Evolutionary conservation across 2,113 vertebrate genomes (phyloP), one percentile per base, ranked within the genome.

Genomic region (cat (Felis catus)): DNA sequence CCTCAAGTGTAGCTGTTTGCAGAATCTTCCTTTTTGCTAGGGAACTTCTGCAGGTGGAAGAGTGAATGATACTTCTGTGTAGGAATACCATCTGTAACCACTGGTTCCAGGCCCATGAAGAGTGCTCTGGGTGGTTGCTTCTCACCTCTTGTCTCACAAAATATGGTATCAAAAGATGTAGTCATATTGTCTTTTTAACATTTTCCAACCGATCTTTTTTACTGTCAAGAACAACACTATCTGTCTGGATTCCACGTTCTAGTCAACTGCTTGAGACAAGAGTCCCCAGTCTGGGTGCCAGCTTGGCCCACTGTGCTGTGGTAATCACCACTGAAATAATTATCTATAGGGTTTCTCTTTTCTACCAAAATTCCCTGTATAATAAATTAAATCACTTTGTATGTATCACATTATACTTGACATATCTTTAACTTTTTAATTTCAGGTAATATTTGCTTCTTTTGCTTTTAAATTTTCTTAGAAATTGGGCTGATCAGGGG

Each of bases 191-290:
- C 95, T 0, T 12, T 53, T 29, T 82, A 0, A 83, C 79, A 1
- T 97, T 94, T 71, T 0, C 0, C 21, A 97, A 58, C 78, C 95
- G 98, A 7, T 5, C 19, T 3, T 96, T 89, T 90, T 97, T 98
- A 29, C 65, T 19, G 53, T 41, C 71, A 0, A 98, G 98, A 93
- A 99, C 98, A 70, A 98, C 98, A 0, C 99, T 99, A 0, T 99
- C 98, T 0, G 98, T 98, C 94, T 98, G 98, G 96, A 99, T 99
- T 33, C 98, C 99, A 0, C 99, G 99, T 94, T 99, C 99, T 99
- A n/a, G 45, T 16, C 5, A n/a, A 79, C 3, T 12, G 18, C 33
- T 53, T 53, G 29, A 33, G 51, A n/a, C 11, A 48, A 78, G 29
- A 33, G 18, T 53, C 76, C 6, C 45, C 29, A 79, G 31, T 33